Evolutionary conservation across 1,140 invertebrate species (phyloP).

Genomic region (Caerostris extrusa): DNA sequence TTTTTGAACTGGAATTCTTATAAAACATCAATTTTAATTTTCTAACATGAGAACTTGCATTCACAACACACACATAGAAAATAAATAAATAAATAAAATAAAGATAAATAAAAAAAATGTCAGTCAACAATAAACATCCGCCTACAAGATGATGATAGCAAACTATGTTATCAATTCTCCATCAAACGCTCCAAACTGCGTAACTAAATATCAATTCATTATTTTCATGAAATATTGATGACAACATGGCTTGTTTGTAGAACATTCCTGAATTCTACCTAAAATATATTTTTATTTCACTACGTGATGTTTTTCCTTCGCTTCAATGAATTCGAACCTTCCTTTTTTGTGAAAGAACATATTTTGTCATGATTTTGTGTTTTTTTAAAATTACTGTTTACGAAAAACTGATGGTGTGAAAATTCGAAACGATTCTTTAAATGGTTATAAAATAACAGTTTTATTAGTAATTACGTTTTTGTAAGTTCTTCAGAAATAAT

Average conservation of each 20-base stretch:
- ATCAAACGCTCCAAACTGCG: conserved; percentile 27
- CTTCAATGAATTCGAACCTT: background rate
- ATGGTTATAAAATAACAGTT: no score
- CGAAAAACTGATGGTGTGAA: no score
- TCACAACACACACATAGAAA: no score
- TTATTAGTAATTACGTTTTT: no score
- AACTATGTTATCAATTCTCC: background rate
- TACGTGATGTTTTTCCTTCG: background rate
- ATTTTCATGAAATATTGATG: background rate
- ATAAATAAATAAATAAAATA: no score
- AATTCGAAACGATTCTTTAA: no score
- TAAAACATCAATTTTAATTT: no score
- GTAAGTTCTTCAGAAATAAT: no score
- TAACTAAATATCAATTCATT: conserved; percentile 9
- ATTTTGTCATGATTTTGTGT: background rate
- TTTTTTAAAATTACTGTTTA: no score
- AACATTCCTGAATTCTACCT: background rate
- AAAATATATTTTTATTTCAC: background rate
- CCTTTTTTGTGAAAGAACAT: background rate
- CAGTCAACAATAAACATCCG: background rate
- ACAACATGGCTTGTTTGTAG: background rate
- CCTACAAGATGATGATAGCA: background rate
- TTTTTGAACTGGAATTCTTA: no score
- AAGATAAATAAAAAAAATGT: no score
- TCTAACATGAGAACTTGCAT: no score